A percentile compares a stretch with the other conserved stretches of the same genome.
These are phyloP conservation scores for Conger conger DNA, from an alignment of 2,113 vertebrate species.

Conservation along the genomic window DNA sequence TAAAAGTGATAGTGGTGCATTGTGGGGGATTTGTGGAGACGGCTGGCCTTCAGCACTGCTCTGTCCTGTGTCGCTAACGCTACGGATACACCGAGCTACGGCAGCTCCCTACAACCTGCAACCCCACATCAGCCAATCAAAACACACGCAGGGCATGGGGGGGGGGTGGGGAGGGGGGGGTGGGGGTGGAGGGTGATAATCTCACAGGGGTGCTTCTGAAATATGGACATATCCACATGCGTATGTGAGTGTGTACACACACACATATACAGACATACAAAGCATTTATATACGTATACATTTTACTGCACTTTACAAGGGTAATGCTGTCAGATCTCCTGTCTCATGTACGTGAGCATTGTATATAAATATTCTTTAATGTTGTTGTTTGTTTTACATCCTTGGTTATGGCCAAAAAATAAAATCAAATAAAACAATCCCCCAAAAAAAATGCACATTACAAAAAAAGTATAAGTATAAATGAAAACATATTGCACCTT, in stretches of 20 bases:
- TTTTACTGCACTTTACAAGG: conserved; percentile 46
- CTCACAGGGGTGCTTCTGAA: conserved; percentile 61
- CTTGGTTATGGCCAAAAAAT: conserved; percentile 36
- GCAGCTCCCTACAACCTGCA: background rate
- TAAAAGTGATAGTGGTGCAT: background rate
- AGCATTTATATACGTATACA: conserved; percentile 51
- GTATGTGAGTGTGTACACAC: conserved; percentile 53
- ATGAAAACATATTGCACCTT: conserved; percentile 69
- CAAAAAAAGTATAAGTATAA: conserved; percentile 25
- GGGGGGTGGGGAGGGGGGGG: conserved; percentile 56
- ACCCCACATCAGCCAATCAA: background rate
- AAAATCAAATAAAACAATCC: conserved; percentile 13
- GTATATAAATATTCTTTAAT: conserved; percentile 42
- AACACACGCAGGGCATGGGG: background rate
- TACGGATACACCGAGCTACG: background rate
- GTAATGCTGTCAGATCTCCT: background rate
- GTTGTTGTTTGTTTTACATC: conserved; percentile 22
- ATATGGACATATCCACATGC: conserved; percentile 41
- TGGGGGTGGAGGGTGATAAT: conserved; percentile 65
- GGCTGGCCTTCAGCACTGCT: background rate
- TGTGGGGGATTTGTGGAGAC: background rate
- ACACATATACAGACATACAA: conserved; percentile 57
- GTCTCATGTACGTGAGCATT: conserved; percentile 54
- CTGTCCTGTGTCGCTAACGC: background rate
- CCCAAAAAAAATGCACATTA: conserved; percentile 14